A percentile compares a stretch with the other conserved stretches of the same genome.
Conservation (phyloP, 2,888 invertebrate species). For the Drosophila histrio region DNA sequence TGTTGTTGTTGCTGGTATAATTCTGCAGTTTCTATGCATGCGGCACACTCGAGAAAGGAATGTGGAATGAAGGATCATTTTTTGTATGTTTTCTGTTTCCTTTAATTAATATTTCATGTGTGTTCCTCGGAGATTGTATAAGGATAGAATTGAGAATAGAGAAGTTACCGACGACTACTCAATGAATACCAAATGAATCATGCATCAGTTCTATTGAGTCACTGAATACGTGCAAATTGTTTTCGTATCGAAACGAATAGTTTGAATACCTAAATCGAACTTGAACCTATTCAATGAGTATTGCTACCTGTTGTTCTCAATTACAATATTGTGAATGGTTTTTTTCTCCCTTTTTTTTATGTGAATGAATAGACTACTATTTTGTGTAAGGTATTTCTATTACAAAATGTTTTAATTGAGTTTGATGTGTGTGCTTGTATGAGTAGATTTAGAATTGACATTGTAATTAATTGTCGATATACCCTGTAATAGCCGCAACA, state of each 20-base stretch:
- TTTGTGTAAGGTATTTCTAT: conserved; percentile 2
- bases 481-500: neutral
- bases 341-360: neutral
- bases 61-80: conserved; percentile 6
- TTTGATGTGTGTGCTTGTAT: neutral
- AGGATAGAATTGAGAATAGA: neutral
- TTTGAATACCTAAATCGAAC: conserved; percentile 10
- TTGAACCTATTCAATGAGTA: conserved; percentile 15
- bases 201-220: conserved; percentile 4
- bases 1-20: conserved; percentile 23
- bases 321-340: conserved; percentile 10
- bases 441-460: neutral
- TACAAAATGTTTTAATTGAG: neutral
- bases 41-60: conserved; percentile 8
- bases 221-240: neutral
- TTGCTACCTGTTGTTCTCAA: conserved; percentile 5
- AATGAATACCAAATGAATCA: conserved; percentile 23
- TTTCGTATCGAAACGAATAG: neutral
- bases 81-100: conserved; percentile 1
- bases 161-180: neutral
- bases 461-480: conserved; percentile 8
- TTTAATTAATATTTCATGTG: conserved; percentile 40
- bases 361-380: conserved; percentile 3
- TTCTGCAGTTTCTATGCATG: conserved; percentile 45
- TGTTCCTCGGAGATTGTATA: conserved; percentile 6